Base-by-base conservation (phyloP, 2,113 vertebrate species). In the Tor tambroides region DNA sequence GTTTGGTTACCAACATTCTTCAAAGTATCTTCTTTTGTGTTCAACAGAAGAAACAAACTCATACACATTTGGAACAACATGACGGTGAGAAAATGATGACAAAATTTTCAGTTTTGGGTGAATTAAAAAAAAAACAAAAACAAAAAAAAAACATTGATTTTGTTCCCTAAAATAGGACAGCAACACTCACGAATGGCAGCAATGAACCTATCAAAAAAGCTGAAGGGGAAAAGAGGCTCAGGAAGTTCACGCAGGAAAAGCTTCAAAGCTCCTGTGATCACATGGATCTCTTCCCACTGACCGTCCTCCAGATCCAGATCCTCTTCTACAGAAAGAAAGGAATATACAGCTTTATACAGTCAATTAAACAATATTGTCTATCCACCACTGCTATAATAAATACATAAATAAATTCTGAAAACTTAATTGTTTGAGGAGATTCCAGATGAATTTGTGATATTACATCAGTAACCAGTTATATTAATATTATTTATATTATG, bases 271-370 rank as follows among this genome's bases (percentile, higher is more conserved):
- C 98, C 97, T 0, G 97, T 96, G 93, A 99, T 94, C 0, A 99
- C 97, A 0, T 99, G 98, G 79, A 99, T 94, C 86, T 99, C 98
- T 88, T 97, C 96, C 97, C 97, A 98, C 89, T 95, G 96, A 0
- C 97, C 96, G 0, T 98, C 96, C 1, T 98, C 96, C 92, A 99
- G 93, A 92, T 98, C 96, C 88, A 99, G 91, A n/a, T 94, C 94
- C 71, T 98, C 97, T 91, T 96, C 95, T 95, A 83, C 83, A 67
- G 51, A 69, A 32, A 85, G 15, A 65, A 30, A 81, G 46, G 5
- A 41, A 26, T 5, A 76, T 77, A 83, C 28, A 54, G 5, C 6
- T 30, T 77, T 75, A 6, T 75, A 15, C 1, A n/a, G 11, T 26
- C 71, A 74, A 74, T 43, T 6, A 43, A 74, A 74, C 9, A 41